Evolutionary conservation across 2,888 invertebrate genomes (phyloP), one percentile per base, ranked within the genome.

Genomic region (Megaustenia siamemsis): DNA sequence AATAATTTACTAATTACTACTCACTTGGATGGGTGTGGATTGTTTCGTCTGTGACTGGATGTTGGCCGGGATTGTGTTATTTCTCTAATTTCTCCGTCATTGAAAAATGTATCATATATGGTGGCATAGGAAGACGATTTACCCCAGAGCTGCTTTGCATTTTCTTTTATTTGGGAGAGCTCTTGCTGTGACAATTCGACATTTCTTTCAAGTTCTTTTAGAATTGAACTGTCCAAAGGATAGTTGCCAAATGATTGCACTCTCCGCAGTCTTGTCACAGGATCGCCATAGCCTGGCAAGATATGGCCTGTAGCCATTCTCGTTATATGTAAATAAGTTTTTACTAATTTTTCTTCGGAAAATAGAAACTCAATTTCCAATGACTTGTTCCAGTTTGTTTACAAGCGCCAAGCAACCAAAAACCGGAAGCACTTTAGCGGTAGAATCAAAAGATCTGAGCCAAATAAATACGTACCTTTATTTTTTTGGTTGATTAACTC

Each of bases 261-360:
- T 45, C 91, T 87, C 86, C 87, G 87, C 18, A 92, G 83, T 56
- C 88, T 86, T 43, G 91, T 88, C 28, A 92, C 90, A 24, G 91
- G 91, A 45, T 90, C 88, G 38, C 90, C 91, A 88, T 90, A 93
- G 8, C 92, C 92, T 2, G 93, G 92, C 84, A 91, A 86, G 83
- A 90, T 89, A 85, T 92, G 92, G 35, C 91, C 92, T 4, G 92
- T 92, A 6, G 92, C 89, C 92, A 93, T 92, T n/a, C n/a, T n/a
- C n/a, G n/a, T n/a, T n/a, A n/a, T n/a, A n/a, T n/a, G n/a, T n/a
- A n/a, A n/a, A n/a, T n/a, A n/a, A n/a, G n/a, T n/a, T n/a, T n/a
- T n/a, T n/a, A n/a, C n/a, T n/a, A n/a, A n/a, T n/a, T n/a, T n/a
- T n/a, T n/a, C n/a, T n/a, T n/a, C n/a, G n/a, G n/a, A n/a, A n/a